Evolutionary conservation across 1,140 invertebrate genomes (phyloP), one percentile per base, ranked within the genome.

Genomic region (Leptoteleia sp.): DNA sequence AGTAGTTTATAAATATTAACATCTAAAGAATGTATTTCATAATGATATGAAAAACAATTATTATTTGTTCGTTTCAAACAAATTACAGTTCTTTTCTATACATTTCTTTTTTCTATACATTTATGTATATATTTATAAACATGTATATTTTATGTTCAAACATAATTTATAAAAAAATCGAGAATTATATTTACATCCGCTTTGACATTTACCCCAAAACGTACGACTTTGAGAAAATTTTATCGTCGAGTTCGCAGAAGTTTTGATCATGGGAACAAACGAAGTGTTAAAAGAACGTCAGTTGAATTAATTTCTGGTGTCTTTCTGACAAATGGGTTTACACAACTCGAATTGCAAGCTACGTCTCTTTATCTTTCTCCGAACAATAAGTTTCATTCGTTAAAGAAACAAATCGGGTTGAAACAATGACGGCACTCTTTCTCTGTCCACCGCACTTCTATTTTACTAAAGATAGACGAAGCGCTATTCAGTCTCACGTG

Each of bases 391-490:
- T 72, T 72, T 62, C 48, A 62, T 72, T 62, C 55, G 68, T 62
- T 72, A 61, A 72, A 72, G 68, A 72, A 72, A 54, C 68, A 72
- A 73, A 73, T 73, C 70, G 57, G 42, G 31, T 57, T 73, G 59
- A 73, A 64, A 73, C 59, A 73, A 73, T 73, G 42, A 61, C 22
- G 57, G 19, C 25, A 64, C 57, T 65, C 70, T 55, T 73, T 73
- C 70, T 57, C 42, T 65, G 59, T 64, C 59, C 42, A 64, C 42
- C 50, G 33, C 59, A 73, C 25, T 73, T 73, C 50, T 64, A 47
- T 73, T 43, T 57, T 57, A 29, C 40, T 33, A 55, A 64, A 64
- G 33, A 62, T 57, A 71, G 55, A 64, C 70, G 50, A 40, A 64
- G 12, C 31, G 40, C 35, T 64, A 73, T 73, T 73, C 70, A 73